phyloP scores from a whole-genome alignment of 2,113 vertebrate species.

The Mobula hypostoma region DNA sequence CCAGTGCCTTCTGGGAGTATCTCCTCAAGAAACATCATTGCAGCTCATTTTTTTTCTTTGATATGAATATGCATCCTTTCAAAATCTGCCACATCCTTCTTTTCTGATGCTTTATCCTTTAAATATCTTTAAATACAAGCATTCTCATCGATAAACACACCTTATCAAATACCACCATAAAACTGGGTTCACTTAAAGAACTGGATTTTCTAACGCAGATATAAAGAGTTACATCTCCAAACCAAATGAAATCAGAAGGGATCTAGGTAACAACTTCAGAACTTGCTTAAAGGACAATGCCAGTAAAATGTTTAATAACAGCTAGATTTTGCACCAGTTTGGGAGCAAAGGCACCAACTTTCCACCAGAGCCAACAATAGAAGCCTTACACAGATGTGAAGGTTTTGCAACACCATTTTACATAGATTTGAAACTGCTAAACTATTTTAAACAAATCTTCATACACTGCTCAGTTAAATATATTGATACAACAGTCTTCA shows the following conservation, averaged over 20 bases:
- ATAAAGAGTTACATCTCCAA: not conserved
- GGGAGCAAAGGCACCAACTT: not conserved
- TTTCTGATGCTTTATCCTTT: not conserved
- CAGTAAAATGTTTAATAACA: not conserved
- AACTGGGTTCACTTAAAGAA: not conserved
- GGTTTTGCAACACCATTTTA: not conserved
- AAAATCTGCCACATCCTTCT: no score
- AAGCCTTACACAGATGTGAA: not conserved
- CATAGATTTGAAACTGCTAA: not conserved
- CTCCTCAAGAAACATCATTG: not conserved
- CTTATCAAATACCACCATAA: not conserved
- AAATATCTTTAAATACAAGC: not conserved
- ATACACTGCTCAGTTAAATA: not conserved
- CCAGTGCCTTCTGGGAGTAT: not conserved
- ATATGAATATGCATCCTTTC: not conserved
- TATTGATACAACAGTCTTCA: not conserved
- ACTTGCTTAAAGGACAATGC: not conserved
- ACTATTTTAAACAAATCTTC: not conserved
- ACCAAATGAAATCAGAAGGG: not conserved
- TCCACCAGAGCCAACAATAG: slow-evolving; percentile 12
- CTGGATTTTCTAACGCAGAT: not conserved
- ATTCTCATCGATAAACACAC: not conserved
- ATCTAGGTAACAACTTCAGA: not conserved
- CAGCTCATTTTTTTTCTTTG: not conserved
- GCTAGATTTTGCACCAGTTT: not conserved